A percentile compares a stretch with the other conserved stretches of the same genome.
Conservation (phyloP, 2,797 vertebrate species). For the Anas acuta region DNA sequence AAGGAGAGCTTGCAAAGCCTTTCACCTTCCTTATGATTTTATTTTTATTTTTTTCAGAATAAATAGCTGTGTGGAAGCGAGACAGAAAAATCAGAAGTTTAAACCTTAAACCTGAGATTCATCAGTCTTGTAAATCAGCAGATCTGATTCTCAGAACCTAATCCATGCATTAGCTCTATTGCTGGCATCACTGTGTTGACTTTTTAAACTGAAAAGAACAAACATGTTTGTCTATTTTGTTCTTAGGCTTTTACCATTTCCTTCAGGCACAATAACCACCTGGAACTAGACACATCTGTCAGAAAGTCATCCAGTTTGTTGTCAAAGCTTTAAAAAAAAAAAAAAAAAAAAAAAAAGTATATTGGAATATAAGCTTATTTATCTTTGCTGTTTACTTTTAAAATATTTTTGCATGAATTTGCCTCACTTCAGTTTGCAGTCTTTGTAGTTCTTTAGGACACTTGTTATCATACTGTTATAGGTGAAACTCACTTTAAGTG, state of each 20-base stretch:
- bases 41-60: not conserved
- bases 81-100: not conserved
- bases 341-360: not conserved
- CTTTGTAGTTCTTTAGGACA: not conserved
- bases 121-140: not conserved
- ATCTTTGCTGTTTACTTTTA: not conserved
- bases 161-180: not conserved
- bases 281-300: not conserved
- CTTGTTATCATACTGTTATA: not conserved
- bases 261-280: not conserved
- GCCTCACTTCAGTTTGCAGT: not conserved
- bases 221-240: not conserved
- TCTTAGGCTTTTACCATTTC: not conserved
- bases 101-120: not conserved
- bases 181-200: not conserved
- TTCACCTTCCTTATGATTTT: not conserved
- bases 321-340: not conserved
- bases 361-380: not conserved
- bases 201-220: constrained; percentile 7
- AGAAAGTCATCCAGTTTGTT: not conserved
- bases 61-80: not conserved
- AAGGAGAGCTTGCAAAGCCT: not conserved
- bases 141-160: not conserved
- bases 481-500: not conserved
- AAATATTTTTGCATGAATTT: not conserved